Evolutionary conservation across 2,888 invertebrate species (phyloP), one percentile per base, ranked within the genome.

Genomic region (Chelonus formosanus): DNA sequence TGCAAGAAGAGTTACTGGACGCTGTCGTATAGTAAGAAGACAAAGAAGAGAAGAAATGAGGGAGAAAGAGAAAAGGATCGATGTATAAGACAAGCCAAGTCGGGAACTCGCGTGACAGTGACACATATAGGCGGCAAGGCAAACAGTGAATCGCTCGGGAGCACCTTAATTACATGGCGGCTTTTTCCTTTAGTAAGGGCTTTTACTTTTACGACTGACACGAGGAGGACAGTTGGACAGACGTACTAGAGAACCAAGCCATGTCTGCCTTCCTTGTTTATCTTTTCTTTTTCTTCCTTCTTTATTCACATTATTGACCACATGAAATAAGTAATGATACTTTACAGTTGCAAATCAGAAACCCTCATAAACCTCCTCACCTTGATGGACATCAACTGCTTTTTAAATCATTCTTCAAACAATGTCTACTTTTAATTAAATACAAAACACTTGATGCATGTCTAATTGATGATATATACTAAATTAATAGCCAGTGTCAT

Each of bases 71-170:
- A 61, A 69, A 65, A 70, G 48, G 56, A 63, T 61, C 75, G 74
- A 76, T 75, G 76, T 75, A 76, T 74, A 73, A 75, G 75, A 73
- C 75, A 75, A 74, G 71, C 74, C 66, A 67, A 69, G 65, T 57
- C 66, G 64, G 70, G 67, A 70, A 73, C 64, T 69, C 75, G 77
- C 76, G 77, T 78, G 79, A 78, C 79, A 78, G 77, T 79, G 79
- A 78, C 78, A 78, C 77, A 78, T 78, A 78, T 78, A 78, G 79
- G 78, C 78, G 78, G 77, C 76, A 74, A 71, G 71, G 75, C 78
- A 78, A 78, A 78, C 78, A 78, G 77, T 78, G 76, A 76, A 75
- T 73, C 73, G 74, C 75, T 76, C 75, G 73, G 74, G 74, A 61
- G 77, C 75, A 77, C 78, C 79, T 78, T 79, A 79, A 78, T 78